Evolutionary conservation across 2,113 vertebrate genomes (phyloP).

Genomic region (Mugil cephalus): DNA sequence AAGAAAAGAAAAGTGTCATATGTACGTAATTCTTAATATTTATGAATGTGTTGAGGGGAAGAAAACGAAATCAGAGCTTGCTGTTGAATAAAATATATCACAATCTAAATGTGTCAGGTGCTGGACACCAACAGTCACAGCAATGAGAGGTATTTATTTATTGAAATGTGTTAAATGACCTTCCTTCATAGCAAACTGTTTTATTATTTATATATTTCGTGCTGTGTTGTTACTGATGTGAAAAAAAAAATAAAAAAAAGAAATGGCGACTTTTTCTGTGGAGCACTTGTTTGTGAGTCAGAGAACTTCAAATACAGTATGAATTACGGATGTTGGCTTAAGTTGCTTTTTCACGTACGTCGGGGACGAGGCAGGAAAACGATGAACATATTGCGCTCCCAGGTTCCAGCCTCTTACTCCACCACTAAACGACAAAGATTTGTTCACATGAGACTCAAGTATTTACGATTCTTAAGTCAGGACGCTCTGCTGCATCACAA

Average conservation of each 20-base stretch:
- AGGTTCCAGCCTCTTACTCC: too few species aligned
- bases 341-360: too few species aligned
- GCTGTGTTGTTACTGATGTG: slow-evolving; percentile 48
- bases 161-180: slow-evolving; percentile 80
- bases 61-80: too few species aligned
- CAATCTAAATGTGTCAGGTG: slow-evolving; percentile 58
- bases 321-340: too few species aligned
- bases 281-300: slow-evolving; percentile 3
- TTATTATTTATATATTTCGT: slow-evolving; percentile 73
- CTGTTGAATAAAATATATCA: not conserved
- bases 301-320: not conserved
- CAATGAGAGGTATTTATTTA: slow-evolving; percentile 88
- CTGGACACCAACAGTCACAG: slow-evolving; percentile 76
- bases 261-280: slow-evolving; percentile 36
- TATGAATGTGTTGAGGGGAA: too few species aligned
- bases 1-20: not conserved
- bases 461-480: too few species aligned
- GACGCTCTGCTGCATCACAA: too few species aligned
- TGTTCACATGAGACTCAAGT: too few species aligned
- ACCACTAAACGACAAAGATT: too few species aligned
- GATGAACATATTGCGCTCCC: too few species aligned
- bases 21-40: too few species aligned
- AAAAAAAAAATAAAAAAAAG: slow-evolving; percentile 41
- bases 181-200: slow-evolving; percentile 31
- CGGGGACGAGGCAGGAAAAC: too few species aligned